These are phyloP conservation scores for Sus cebifrons DNA, from an alignment of 2,797 vertebrate genomes.

Conservation along the genomic window DNA sequence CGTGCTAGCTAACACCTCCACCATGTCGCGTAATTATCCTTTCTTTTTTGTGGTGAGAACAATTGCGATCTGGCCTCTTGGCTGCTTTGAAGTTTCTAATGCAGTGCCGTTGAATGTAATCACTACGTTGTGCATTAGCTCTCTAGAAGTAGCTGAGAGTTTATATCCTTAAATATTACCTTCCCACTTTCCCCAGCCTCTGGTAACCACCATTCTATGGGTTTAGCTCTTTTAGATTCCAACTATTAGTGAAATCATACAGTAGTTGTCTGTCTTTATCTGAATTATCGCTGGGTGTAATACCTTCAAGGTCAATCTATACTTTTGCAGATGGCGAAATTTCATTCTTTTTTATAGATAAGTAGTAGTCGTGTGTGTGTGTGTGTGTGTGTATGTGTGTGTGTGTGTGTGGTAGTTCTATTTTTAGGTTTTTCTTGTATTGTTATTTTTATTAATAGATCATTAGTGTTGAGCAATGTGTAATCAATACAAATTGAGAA, in stretches of 20 bases:
- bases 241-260: background rate
- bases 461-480: background rate
- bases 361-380: background rate
- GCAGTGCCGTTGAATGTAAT: background rate
- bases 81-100: background rate
- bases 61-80: background rate
- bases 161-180: background rate
- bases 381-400: background rate
- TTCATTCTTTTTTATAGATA: background rate
- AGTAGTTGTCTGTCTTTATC: background rate
- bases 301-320: background rate
- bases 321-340: too few relatives aligned
- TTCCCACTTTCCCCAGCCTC: background rate
- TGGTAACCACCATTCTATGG: background rate
- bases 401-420: too few relatives aligned
- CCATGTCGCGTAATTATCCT: rapidly evolving
- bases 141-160: background rate
- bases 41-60: background rate
- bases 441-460: slow-evolving; percentile 5
- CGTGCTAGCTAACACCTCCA: rapidly evolving
- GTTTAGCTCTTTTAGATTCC: background rate
- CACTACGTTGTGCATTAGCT: background rate
- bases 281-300: background rate
- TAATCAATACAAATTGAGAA: background rate
- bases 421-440: too few relatives aligned